Evolutionary conservation across 2,888 invertebrate species (phyloP).

Genomic region (Meta bourneti): DNA sequence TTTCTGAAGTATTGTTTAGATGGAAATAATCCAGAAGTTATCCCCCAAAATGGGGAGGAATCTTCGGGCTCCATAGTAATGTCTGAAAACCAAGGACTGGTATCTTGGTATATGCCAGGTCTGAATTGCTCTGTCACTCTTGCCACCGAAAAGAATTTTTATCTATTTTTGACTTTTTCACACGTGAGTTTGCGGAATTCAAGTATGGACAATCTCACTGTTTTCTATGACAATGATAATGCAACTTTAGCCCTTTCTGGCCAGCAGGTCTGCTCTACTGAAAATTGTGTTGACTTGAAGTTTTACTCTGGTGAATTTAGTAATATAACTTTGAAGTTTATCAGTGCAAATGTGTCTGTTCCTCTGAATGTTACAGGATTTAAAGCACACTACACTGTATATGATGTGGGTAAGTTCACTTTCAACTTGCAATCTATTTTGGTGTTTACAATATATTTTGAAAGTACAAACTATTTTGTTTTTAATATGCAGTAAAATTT

Average conservation of each 20-base stretch:
- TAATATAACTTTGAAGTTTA: conserved; percentile 67
- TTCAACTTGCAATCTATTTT: background rate
- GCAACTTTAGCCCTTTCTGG: conserved; percentile 36
- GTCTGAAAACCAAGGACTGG: conserved; percentile 23
- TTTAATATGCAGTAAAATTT: too few species aligned
- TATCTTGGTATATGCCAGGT: conserved; percentile 54
- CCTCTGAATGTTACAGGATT: conserved; percentile 72
- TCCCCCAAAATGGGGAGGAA: conserved; percentile 35
- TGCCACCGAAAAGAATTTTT: conserved; percentile 23
- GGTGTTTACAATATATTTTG: background rate
- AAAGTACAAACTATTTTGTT: background rate
- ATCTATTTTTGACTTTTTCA: conserved; percentile 65
- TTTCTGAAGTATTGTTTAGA: conserved; percentile 55
- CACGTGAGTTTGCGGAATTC: conserved; percentile 67
- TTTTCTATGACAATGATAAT: conserved; percentile 31
- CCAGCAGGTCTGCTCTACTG: conserved; percentile 70
- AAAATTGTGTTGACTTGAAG: conserved; percentile 70
- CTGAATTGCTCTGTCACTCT: conserved; percentile 67
- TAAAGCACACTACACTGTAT: conserved; percentile 67
- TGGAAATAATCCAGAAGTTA: conserved; percentile 20
- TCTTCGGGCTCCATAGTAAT: conserved; percentile 52
- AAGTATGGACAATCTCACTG: conserved; percentile 66
- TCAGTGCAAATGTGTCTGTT: conserved; percentile 65
- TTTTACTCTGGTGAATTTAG: conserved; percentile 66
- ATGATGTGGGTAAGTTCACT: conserved; percentile 56